Base-by-base conservation (phyloP, 53 echinoderm and acorn worm species). In the Echinometra lucunter region DNA sequence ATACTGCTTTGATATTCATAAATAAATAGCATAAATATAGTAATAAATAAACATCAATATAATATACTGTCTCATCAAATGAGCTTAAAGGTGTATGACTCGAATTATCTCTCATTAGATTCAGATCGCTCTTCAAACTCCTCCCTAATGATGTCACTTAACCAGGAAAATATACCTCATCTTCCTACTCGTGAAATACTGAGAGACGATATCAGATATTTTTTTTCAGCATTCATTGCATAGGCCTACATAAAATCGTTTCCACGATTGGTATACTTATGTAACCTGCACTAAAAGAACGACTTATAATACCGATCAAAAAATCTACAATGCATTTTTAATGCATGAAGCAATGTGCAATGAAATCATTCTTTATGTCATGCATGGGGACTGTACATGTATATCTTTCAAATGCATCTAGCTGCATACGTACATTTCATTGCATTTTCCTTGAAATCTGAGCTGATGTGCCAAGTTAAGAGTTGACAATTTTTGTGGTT, bases 1-100 rank as follows among this genome's bases (percentile, higher is more conserved):
- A 49, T 85, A 85, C 85, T 85, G 85, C 19, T 45, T 85, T 85
- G 47, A 85, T 49, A 1, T 42, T 81, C 28, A 58, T 60, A 58
- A 89, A 89, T 89, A 89, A 89, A 89, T 89, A 89, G 57, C 60
- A 89, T 89, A 89, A 89, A 89, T 89, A 89, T 38, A 60, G 57
- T 57, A 58, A 89, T 89, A 89, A 89, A 89, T 88, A 49, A 57
- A 60, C 58, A 60, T 89, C 57, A 57, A 89, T 58, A 89, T 40
- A 58, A 58, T 89, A 89, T 89, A 58, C 42, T 78, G 38, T 78
- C 42, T 78, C 42, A 40, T 38, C 21, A 40, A 37, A 78, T 11
- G 27, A 66, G 11, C 74, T n/a, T n/a, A n/a, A 7, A 56, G 56
- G 7, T 56, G 7, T 7, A 13, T 9, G 8, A 56, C 56, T 9